A percentile compares a stretch with the other conserved stretches of the same genome.
Evolutionary conservation across 2,888 invertebrate genomes (phyloP).

Genomic region (Lymantria dispar): DNA sequence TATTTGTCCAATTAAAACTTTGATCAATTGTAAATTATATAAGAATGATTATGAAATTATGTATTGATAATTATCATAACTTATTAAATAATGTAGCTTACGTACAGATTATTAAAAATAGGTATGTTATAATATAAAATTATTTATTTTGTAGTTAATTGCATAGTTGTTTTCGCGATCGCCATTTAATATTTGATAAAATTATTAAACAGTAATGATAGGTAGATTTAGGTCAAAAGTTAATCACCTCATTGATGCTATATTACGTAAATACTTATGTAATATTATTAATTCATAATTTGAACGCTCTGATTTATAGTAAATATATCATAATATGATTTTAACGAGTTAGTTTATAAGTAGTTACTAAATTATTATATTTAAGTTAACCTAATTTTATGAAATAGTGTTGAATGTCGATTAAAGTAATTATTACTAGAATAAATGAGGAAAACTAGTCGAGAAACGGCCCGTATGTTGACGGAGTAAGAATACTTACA

Average conservation of each 20-base stretch:
- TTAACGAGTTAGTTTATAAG: background rate
- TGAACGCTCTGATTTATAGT: background rate
- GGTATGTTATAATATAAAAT: too few species aligned
- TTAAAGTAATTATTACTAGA: background rate
- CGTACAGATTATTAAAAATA: too few species aligned
- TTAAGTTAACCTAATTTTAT: background rate
- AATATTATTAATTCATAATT: too few species aligned
- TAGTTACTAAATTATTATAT: background rate
- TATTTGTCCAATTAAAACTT: too few species aligned
- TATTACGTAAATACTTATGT: background rate
- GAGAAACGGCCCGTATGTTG: too few species aligned
- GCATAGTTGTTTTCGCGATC: slow-evolving; percentile 3
- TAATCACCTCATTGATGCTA: background rate
- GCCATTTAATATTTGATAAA: slow-evolving; percentile 18
- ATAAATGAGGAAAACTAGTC: background rate
- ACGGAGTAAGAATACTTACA: too few species aligned
- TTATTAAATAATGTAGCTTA: too few species aligned
- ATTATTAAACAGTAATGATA: background rate
- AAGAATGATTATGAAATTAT: too few species aligned
- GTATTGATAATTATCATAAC: too few species aligned
- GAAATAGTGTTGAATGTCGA: background rate
- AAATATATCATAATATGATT: background rate
- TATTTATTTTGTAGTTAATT: background rate
- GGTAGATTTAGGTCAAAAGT: background rate
- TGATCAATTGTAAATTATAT: too few species aligned